A percentile compares a stretch with the other conserved stretches of the same genome.
These are phyloP conservation scores for Stenopsyche tienmushanensis DNA, from an alignment of 1,140 invertebrate genomes.

Conservation along the genomic window DNA sequence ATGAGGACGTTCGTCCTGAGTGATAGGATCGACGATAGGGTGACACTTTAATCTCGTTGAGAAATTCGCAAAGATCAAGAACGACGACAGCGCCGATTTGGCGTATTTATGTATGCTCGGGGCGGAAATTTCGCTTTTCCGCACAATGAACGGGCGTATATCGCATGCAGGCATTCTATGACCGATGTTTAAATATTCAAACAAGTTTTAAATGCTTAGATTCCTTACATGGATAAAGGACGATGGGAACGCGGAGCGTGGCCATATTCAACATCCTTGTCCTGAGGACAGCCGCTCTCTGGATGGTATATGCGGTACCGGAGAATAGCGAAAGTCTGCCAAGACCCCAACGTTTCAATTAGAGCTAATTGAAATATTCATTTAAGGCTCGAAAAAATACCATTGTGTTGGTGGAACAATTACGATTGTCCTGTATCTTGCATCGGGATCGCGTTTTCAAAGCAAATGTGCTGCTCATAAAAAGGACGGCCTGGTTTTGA, in stretches of 20 bases:
- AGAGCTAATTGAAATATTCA: conserved; percentile 38
- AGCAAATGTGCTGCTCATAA: too few species aligned
- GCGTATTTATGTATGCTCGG: too few species aligned
- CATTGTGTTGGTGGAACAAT: conserved; percentile 21
- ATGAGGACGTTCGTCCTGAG: background rate
- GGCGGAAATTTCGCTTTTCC: too few species aligned
- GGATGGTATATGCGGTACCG: background rate
- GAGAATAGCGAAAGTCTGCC: conserved; percentile 5
- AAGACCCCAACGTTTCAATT: conserved; percentile 34
- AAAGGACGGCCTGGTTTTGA: too few species aligned
- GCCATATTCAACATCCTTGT: background rate
- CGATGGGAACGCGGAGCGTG: background rate
- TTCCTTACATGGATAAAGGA: background rate
- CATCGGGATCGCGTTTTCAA: too few species aligned
- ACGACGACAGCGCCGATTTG: too few species aligned
- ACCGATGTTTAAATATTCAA: too few species aligned
- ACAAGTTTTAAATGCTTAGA: too few species aligned
- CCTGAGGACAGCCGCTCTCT: background rate
- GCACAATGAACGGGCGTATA: too few species aligned
- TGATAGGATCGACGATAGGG: background rate
- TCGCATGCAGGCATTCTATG: too few species aligned
- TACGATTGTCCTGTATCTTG: conserved; percentile 21
- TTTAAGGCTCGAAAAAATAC: conserved; percentile 25
- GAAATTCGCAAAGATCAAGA: too few species aligned
- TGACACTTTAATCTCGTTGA: too few species aligned